Evolutionary conservation across 53 echinoderm and acorn worm species (phyloP), one percentile per base, ranked within the genome.

Genomic region (Actinopyga echinites): DNA sequence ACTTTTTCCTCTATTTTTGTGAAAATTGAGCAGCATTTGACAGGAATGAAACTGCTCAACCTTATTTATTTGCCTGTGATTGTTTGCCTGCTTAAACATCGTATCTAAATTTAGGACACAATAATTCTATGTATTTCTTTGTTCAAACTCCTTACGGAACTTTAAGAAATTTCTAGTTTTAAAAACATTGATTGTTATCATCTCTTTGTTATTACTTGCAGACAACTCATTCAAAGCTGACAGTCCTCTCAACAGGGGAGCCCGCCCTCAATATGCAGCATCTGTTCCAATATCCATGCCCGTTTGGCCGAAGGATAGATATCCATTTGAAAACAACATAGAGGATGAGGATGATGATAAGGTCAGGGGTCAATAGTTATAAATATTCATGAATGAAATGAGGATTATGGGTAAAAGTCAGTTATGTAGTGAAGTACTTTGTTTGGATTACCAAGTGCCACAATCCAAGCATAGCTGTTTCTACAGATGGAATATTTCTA

Each of bases 221-320:
- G 95, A 95, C 82, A 95, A 91, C 83, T 95, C 95, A 28, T 75
- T 95, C 44, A 87, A 87, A 22, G 95, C 93, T 31, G 93, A 93
- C 57, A 84, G 85, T 64, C 84, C 80, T 21, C 62, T 64, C 4
- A 65, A 81, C 19, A 66, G 78, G 33, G 64, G 79, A 11, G 62
- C 73, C 25, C 90, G 82, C 38, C 78, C 85, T 28, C 93, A 96
- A 68, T 96, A 87, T 57, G 96, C 93, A 24, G 83, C 93, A 36
- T 96, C 96, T 0, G 90, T 93, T 20, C 96, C 96, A 24, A 96
- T 96, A 84, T 85, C 91, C 13, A 96, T 96, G 96, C 96, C 96
- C 0, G 87, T 92, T 74, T 96, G 96, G 96, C 91, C 85, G 67
- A 87, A 77, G 23, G 96, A 96, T 29, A 91, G 85, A 66, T 87